Evolutionary conservation across 2,797 vertebrate species (phyloP), one percentile per base, ranked within the genome.

Genomic region (Notamacropus eugenii): DNA sequence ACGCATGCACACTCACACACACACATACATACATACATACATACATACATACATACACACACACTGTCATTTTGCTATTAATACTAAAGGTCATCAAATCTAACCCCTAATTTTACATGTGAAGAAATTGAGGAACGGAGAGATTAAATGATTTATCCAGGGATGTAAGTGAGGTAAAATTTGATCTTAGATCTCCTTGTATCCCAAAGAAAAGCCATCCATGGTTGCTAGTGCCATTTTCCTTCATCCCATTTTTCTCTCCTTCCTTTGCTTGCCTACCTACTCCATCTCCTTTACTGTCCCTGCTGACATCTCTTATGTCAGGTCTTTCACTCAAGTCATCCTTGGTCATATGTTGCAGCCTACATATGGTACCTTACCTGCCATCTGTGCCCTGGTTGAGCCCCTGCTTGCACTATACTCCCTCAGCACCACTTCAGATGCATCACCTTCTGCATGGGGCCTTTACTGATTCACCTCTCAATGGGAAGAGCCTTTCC

Each of bases 141-240:
- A 96, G 31, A 11, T 94, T 96, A 97, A 92, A 57, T 95, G 46
- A 94, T 22, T 95, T 16, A 46, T 67, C 54, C 31, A 74, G 57
- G 31, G 93, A 95, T 50, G 95, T n/a, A 94, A 52, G 92, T 54
- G 90, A 90, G 14, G 90, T 16, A 2, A 27, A 90, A 90, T 74
- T 40, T n/a, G 34, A 31, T 31, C 58, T 12, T 62, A 13, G 29
- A n/a, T 19, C 34, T n/a, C 34, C 34, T 2, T 74, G 67, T 22
- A 1, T 40, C 67, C 67, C n/a, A 22, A 74, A 40, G 40, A 16
- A n/a, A 5, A 74, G 16, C 1, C 11, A 54, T 29, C 27, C 90
- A 12, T 54, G 24, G 50, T 54, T 74, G 19, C 67, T 9, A 22
- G n/a, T 19, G 0, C 16, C 14, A 40, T 40, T 74, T 67, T 74